Base-by-base conservation (phyloP, 2,797 vertebrate genomes). In the Danio kyathit region DNA sequence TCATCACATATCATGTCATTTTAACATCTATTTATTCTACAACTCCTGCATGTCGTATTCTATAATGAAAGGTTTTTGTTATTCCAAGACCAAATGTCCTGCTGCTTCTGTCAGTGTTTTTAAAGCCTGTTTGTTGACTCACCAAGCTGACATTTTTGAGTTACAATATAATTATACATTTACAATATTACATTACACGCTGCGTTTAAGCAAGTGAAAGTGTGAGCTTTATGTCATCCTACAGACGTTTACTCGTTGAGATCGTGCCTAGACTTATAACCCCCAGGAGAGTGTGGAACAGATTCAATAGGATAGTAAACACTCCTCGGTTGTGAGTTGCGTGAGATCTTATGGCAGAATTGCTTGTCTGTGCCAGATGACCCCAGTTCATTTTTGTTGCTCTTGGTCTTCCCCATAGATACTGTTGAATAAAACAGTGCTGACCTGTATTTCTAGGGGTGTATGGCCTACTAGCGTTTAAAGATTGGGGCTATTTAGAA, bases 111-210 rank as follows among this genome's bases (percentile, higher is more conserved):
- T 21, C 21, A 51, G 9, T 56, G 17, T 66, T 69, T 69, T 69
- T 5, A 69, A 66, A 46, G 40, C 14, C 10, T 59, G 12, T 41
- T 60, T 71, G 54, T 70, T 71, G 57, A 71, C 44, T 79, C 76
- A 79, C 54, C 44, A 71, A 79, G 57, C 66, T 52, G 57, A 51
- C 13, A 43, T 72, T 63, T 72, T 63, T 52, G n/a, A 60, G 56
- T 29, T 71, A 29, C 38, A 72, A n/a, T 46, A 61, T 61, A 71
- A 79, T 52, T 49, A 70, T 2, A 60, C 44, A 59, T 66, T 66
- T 38, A n/a, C 9, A 7, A 51, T 41, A 56, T 49, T 14, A 19
- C 11, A 60, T 49, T 69, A 78, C 43, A 49, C 5, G 6, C 11
- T 41, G 21, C 5, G 65, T 67, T 69, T 49, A 51, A 59, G 17